Percentiles rank a stretch among this genome's conserved stretches.
Evolutionary conservation across 2,888 invertebrate genomes (phyloP).

Genomic region (Cheilosia scutellata): DNA sequence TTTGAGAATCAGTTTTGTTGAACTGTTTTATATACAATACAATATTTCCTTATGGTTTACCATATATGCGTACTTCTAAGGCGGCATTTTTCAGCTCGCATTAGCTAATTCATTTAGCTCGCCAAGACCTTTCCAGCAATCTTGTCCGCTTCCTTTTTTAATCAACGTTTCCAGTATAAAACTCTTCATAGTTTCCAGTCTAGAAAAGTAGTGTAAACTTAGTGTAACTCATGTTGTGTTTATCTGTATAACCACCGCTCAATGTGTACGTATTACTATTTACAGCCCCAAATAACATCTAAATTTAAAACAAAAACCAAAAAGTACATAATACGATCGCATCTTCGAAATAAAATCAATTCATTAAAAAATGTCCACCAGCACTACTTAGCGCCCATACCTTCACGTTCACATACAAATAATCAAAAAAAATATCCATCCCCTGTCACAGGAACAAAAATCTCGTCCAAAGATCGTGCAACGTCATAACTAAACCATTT

Average conservation of each 20-base stretch:
- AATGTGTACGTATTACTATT: conserved; percentile 41
- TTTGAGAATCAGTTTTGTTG: too few species aligned
- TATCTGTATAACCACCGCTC: conserved; percentile 24
- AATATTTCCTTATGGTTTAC: too few species aligned
- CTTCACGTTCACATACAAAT: conserved; percentile 28
- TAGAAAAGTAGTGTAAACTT: conserved; percentile 5
- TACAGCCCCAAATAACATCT: conserved; percentile 49
- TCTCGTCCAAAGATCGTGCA: conserved; percentile 2
- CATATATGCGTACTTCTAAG: too few species aligned
- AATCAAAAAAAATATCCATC: conserved; percentile 12
- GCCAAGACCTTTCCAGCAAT: too few species aligned
- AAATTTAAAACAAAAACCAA: conserved; percentile 21
- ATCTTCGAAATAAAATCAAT: conserved; percentile 25
- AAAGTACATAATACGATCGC: conserved; percentile 32
- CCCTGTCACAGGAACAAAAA: conserved; percentile 10
- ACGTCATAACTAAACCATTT: conserved; percentile 22
- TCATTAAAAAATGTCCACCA: conserved; percentile 28
- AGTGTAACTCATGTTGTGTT: conserved; percentile 26
- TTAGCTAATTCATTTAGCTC: too few species aligned
- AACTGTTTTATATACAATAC: too few species aligned
- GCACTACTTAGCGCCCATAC: conserved; percentile 30
- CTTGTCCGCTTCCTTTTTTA: too few species aligned
- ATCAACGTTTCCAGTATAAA: conserved; percentile 22
- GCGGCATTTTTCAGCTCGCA: too few species aligned
- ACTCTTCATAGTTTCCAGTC: neutral